These are phyloP conservation scores for Polylopha cassiicola DNA, from an alignment of 2,888 invertebrate species.

Conservation along the genomic window DNA sequence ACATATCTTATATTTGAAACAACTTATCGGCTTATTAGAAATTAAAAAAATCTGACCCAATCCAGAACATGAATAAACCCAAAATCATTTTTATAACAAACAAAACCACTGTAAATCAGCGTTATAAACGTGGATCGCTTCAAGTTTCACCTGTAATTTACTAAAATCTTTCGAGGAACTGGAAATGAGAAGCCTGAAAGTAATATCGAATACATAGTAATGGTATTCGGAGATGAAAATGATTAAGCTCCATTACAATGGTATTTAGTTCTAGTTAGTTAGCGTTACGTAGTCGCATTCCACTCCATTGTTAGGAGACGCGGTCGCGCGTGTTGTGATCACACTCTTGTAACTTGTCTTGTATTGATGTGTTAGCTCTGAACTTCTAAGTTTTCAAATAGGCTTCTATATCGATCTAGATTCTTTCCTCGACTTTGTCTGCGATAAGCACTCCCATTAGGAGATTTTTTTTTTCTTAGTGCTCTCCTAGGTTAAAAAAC, in stretches of 20 bases:
- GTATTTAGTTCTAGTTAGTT: conserved; percentile 21
- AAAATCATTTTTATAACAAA: conserved; percentile 5
- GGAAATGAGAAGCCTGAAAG: too few species aligned
- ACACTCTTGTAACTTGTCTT: conserved; percentile 16
- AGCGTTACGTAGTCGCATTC: conserved; percentile 39
- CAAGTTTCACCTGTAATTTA: not conserved
- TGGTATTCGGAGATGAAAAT: conserved; percentile 11
- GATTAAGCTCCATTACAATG: conserved; percentile 17
- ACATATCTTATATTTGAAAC: too few species aligned
- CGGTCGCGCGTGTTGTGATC: conserved; percentile 22
- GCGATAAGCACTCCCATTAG: too few species aligned
- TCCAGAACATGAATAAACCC: too few species aligned
- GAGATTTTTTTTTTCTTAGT: too few species aligned
- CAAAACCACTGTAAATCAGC: not conserved
- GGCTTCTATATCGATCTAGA: too few species aligned
- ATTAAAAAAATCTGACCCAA: too few species aligned
- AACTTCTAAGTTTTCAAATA: too few species aligned
- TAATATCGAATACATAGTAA: not conserved
- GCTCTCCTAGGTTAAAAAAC: too few species aligned
- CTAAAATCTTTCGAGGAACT: not conserved
- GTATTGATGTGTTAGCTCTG: conserved; percentile 16
- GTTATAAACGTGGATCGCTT: not conserved
- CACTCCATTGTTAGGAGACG: conserved; percentile 39
- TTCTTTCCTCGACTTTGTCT: too few species aligned
- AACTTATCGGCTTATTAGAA: too few species aligned